These are phyloP conservation scores for Oppia nitens DNA, from an alignment of 1,140 invertebrate genomes.

Conservation along the genomic window DNA sequence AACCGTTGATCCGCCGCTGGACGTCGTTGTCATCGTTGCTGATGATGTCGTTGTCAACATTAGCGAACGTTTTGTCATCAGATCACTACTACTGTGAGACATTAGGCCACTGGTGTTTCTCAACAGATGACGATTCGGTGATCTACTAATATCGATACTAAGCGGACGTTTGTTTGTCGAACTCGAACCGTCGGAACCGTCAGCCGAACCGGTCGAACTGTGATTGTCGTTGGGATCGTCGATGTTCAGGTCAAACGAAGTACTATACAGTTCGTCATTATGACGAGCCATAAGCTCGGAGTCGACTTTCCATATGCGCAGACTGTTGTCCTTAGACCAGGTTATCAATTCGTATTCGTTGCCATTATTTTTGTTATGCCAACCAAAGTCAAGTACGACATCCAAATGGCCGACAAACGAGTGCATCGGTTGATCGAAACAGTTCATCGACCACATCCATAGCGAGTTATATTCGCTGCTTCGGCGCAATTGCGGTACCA, in stretches of 20 bases:
- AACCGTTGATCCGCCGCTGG: constrained; percentile 22
- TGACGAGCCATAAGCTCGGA: constrained; percentile 38
- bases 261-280: not conserved
- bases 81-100: not conserved
- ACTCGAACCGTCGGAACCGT: not conserved
- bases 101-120: not conserved
- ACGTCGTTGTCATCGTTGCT: not conserved
- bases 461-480: constrained; percentile 53
- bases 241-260: not conserved
- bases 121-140: not conserved
- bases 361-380: constrained; percentile 42
- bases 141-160: too few relatives aligned
- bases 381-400: constrained; percentile 85
- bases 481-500: constrained; percentile 56
- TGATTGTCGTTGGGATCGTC: not conserved
- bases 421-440: constrained; percentile 49
- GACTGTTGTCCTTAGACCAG: constrained; percentile 82
- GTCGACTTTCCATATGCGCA: constrained; percentile 78
- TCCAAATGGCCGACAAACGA: constrained; percentile 82
- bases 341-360: constrained; percentile 72
- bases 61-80: too few relatives aligned
- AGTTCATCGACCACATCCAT: constrained; percentile 58
- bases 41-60: not conserved
- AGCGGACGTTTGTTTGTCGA: not conserved
- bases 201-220: not conserved